Conservation (phyloP, 2,888 invertebrate species). For the Spisula solida region DNA sequence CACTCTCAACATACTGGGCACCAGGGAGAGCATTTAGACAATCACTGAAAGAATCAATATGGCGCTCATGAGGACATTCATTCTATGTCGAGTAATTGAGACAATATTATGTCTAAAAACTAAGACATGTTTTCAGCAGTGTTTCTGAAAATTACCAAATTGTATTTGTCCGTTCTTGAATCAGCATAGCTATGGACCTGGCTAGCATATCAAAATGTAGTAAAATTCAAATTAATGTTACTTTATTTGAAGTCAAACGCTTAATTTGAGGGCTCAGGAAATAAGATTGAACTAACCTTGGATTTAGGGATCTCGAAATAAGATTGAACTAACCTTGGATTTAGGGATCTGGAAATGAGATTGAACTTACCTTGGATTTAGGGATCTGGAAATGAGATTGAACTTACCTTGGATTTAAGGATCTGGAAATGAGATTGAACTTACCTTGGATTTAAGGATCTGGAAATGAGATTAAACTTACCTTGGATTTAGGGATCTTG, state of each 20-base stretch:
- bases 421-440: not conserved
- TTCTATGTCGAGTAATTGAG: too few relatives aligned
- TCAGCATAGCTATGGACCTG: too few relatives aligned
- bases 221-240: too few relatives aligned
- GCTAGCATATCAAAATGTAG: too few relatives aligned
- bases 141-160: too few relatives aligned
- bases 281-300: not conserved
- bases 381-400: slow-evolving; percentile 24
- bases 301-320: not conserved
- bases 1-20: not conserved
- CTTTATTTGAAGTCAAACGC: too few relatives aligned
- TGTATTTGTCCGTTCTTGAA: too few relatives aligned
- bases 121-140: too few relatives aligned
- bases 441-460: too few relatives aligned
- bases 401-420: not conserved
- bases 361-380: slow-evolving; percentile 64
- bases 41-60: slow-evolving; percentile 36
- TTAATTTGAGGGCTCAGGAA: too few relatives aligned
- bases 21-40: slow-evolving; percentile 38
- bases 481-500: not conserved
- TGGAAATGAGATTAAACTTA: not conserved
- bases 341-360: slow-evolving; percentile 57
- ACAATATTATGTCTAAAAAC: too few relatives aligned
- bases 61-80: too few relatives aligned
- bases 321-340: slow-evolving; percentile 49